These are phyloP conservation scores for Agrotis segetum DNA, from an alignment of 2,888 invertebrate species.

Conservation along the genomic window DNA sequence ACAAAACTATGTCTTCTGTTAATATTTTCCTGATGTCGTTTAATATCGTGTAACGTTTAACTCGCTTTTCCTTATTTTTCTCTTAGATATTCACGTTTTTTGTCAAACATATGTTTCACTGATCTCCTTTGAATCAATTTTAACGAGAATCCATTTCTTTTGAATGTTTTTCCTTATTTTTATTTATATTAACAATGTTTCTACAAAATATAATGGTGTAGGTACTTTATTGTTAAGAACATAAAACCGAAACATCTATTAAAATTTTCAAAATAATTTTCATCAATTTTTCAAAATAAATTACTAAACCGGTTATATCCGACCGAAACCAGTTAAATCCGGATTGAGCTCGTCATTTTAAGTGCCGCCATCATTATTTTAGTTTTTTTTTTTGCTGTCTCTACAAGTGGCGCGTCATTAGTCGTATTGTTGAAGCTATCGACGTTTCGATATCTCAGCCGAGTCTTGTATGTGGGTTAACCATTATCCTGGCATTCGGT, in stretches of 20 bases:
- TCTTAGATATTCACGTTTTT: not conserved
- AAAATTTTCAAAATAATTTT: not conserved
- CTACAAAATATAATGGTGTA: not conserved
- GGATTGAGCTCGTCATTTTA: slow-evolving; percentile 36
- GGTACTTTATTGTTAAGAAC: not conserved
- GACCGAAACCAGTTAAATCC: slow-evolving; percentile 40
- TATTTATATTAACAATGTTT: not conserved
- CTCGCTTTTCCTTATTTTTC: not conserved
- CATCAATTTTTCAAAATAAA: slow-evolving; percentile 13
- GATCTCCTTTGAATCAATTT: not conserved
- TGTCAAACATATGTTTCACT: slow-evolving; percentile 8
- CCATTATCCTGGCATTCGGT: slow-evolving; percentile 20
- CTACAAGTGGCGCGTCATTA: slow-evolving; percentile 73
- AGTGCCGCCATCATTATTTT: slow-evolving; percentile 56
- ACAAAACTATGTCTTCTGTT: not conserved
- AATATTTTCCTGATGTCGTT: not conserved
- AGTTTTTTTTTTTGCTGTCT: slow-evolving; percentile 63
- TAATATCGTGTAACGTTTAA: not conserved
- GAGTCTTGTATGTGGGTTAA: slow-evolving; percentile 32
- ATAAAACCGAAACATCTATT: not conserved
- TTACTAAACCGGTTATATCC: slow-evolving; percentile 24
- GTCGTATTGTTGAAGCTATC: slow-evolving; percentile 76
- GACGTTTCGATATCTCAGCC: slow-evolving; percentile 56
- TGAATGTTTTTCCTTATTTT: not conserved
- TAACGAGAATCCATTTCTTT: not conserved